Conservation (phyloP, 1,140 invertebrate species). For the Melitaea cinxia region DNA sequence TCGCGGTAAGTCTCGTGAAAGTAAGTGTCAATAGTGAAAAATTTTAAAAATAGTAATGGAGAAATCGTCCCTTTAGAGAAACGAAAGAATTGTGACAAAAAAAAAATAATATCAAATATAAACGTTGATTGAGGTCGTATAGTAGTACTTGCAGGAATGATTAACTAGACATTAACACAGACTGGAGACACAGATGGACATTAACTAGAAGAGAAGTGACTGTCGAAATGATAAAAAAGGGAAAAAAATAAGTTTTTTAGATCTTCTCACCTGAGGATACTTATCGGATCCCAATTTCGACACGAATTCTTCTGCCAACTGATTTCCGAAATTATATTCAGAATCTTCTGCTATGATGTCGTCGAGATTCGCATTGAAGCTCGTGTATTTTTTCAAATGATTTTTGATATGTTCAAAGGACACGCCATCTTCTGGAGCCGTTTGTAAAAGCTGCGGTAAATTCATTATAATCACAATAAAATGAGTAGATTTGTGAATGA, state of each 20-base stretch:
- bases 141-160: too few species aligned
- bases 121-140: too few species aligned
- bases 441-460: slow-evolving; percentile 55
- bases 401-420: slow-evolving; percentile 84
- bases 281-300: slow-evolving; percentile 89
- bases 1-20: too few species aligned
- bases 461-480: slow-evolving; percentile 1
- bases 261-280: slow-evolving; percentile 84
- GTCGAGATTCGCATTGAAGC: slow-evolving; percentile 84
- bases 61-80: too few species aligned
- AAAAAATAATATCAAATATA: too few species aligned
- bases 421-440: slow-evolving; percentile 52
- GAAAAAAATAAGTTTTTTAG: not conserved
- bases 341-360: slow-evolving; percentile 94
- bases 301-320: slow-evolving; percentile 92
- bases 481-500: slow-evolving; percentile 2
- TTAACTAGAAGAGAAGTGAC: too few species aligned
- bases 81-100: too few species aligned
- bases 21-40: too few species aligned
- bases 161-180: too few species aligned
- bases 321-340: slow-evolving; percentile 94
- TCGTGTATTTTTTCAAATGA: slow-evolving; percentile 86
- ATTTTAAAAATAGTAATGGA: too few species aligned
- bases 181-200: too few species aligned
- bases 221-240: not conserved